Evolutionary conservation across 2,888 invertebrate genomes (phyloP), one percentile per base, ranked within the genome.

Genomic region (Catonia carolina): DNA sequence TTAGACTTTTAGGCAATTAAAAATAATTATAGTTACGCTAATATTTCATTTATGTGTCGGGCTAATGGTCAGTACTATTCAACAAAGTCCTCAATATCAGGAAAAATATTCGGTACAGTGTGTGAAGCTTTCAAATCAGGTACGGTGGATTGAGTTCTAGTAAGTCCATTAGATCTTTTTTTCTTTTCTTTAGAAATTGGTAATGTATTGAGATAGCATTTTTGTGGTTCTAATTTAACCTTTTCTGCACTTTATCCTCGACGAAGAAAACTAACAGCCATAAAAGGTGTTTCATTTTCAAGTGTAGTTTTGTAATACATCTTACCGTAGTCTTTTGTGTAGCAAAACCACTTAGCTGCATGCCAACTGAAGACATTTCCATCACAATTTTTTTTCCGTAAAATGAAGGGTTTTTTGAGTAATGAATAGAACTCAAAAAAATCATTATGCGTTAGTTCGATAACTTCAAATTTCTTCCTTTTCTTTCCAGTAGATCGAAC

Each of bases 111-210:
- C 17, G 48, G 48, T n/a, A 39, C 39, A 18, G 27, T 14, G n/a
- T 48, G 22, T 22, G 48, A 14, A 27, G 23, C 17, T n/a, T 22
- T 22, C 27, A 48, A 48, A 6, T 48, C 14, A 48, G 27, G 22
- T 23, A 22, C 15, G 48, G 27, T 48, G 48, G 48, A 48, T 27
- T 48, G 23, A 48, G 48, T 17, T 48, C 23, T 31, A 48, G 27
- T 27, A 48, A 27, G 31, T 27, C 48, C 39, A 39, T 39, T 8
- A 48, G 48, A 27, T 48, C 48, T 48, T 48, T 48, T n/a, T 31
- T 48, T 48, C 27, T 48, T 23, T 27, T 23, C 10, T 14, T 20
- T 22, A 17, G 31, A 23, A n/a, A 48, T 22, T 48, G 48, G 48
- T 23, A 27, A 31, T 27, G 23, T 22, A 17, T 27, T n/a, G 14